Conservation (phyloP, 2,888 invertebrate species). For the Lordiphosa fenestrarum region DNA sequence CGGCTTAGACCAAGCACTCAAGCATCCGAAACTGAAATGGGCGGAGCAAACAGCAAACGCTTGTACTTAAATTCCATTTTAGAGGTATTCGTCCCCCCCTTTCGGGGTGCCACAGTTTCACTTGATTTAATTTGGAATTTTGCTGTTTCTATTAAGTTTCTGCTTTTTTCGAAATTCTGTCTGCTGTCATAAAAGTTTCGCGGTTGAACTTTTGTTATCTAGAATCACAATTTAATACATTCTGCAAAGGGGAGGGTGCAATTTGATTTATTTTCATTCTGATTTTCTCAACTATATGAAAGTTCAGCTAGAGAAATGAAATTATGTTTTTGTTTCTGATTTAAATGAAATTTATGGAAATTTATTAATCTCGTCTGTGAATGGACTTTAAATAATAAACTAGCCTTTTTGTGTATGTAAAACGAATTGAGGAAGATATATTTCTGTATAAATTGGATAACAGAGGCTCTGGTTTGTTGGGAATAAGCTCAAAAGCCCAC, state of each 20-base stretch:
- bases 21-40: not conserved
- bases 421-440: too few relatives aligned
- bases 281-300: constrained; percentile 8
- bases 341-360: constrained; percentile 6
- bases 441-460: too few relatives aligned
- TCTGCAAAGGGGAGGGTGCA: not conserved
- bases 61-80: not conserved
- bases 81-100: not conserved
- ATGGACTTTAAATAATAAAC: too few relatives aligned
- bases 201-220: constrained; percentile 12
- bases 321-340: constrained; percentile 1
- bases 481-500: too few relatives aligned
- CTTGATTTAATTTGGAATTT: constrained; percentile 12
- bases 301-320: constrained; percentile 5
- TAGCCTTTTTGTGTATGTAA: too few relatives aligned
- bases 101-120: not conserved
- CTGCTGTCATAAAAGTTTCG: constrained; percentile 12
- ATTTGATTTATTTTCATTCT: constrained; percentile 4
- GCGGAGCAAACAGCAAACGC: not conserved
- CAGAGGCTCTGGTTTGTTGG: too few relatives aligned
- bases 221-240: constrained; percentile 11
- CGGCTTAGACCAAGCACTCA: constrained; percentile 47
- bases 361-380: constrained; percentile 2
- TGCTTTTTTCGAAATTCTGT: constrained; percentile 1
- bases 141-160: constrained; percentile 4